Conservation (phyloP, 2,888 invertebrate species). For the Orthosia cruda region DNA sequence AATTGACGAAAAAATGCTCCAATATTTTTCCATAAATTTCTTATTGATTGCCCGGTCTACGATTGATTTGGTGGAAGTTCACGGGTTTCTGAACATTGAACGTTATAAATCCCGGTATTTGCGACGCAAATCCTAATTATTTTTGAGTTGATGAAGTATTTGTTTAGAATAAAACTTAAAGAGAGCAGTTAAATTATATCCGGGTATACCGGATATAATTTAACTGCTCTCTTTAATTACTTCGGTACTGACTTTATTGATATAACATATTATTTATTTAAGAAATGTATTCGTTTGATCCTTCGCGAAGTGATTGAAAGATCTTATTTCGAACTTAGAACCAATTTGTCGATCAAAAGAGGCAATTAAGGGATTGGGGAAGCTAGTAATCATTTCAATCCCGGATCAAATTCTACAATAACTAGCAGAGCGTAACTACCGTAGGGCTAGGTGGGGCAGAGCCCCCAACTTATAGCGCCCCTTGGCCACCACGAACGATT, state of each 20-base stretch:
- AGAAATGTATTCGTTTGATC: conserved; percentile 38
- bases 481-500: no score
- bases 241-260: conserved; percentile 27
- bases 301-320: conserved; percentile 24
- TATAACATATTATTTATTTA: conserved; percentile 21
- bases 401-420: conserved; percentile 7
- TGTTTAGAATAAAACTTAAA: conserved; percentile 44
- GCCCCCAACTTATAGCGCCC: no score
- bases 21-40: conserved; percentile 74
- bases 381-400: conserved; percentile 15
- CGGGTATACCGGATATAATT: conserved; percentile 9
- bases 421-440: no score
- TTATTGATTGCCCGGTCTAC: conserved; percentile 68
- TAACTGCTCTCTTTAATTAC: conserved; percentile 45
- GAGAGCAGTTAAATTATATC: no score
- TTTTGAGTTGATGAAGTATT: conserved; percentile 54
- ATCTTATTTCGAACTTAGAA: conserved; percentile 39
- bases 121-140: conserved; percentile 56
- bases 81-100: conserved; percentile 52
- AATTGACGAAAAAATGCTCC: conserved; percentile 73
- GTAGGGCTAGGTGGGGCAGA: no score
- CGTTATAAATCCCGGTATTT: conserved; percentile 53
- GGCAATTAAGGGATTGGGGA: conserved; percentile 26
- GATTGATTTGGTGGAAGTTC: conserved; percentile 64
- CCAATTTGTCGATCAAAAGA: conserved; percentile 41